Evolutionary conservation across 2,113 vertebrate species (phyloP).

Genomic region (Leptocoma aspasia): DNA sequence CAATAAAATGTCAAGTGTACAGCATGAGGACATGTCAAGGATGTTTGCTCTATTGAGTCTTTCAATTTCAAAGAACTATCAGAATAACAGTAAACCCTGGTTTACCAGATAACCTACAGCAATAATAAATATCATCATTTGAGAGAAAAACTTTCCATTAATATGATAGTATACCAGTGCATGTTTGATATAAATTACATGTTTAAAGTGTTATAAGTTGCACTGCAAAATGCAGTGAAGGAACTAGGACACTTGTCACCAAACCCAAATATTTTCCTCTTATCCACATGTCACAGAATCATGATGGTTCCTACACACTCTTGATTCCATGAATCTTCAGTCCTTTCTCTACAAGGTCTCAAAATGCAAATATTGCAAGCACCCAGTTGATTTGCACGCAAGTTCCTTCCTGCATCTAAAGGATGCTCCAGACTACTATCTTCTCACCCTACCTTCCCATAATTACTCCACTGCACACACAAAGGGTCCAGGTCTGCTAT

Average conservation of each 20-base stretch:
- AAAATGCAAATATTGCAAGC: neutral
- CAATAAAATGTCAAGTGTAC: neutral
- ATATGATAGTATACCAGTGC: neutral
- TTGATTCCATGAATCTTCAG: neutral
- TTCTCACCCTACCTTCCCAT: neutral
- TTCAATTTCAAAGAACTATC: neutral
- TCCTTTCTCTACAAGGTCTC: neutral
- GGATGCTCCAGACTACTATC: neutral
- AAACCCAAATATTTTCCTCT: neutral
- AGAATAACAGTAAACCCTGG: neutral
- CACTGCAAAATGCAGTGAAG: neutral
- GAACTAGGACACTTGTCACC: neutral
- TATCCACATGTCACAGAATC: neutral
- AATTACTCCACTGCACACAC: neutral
- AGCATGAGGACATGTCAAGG: neutral
- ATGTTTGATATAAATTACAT: neutral
- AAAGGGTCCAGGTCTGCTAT: neutral
- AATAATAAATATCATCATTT: neutral
- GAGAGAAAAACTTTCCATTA: neutral
- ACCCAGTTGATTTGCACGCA: neutral
- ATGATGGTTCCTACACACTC: neutral
- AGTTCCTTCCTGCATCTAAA: neutral
- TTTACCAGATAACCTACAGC: neutral
- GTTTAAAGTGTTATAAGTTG: neutral
- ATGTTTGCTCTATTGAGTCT: neutral